These are phyloP conservation scores for Druon quercuslanigerum DNA, from an alignment of 1,140 invertebrate genomes.

Conservation along the genomic window DNA sequence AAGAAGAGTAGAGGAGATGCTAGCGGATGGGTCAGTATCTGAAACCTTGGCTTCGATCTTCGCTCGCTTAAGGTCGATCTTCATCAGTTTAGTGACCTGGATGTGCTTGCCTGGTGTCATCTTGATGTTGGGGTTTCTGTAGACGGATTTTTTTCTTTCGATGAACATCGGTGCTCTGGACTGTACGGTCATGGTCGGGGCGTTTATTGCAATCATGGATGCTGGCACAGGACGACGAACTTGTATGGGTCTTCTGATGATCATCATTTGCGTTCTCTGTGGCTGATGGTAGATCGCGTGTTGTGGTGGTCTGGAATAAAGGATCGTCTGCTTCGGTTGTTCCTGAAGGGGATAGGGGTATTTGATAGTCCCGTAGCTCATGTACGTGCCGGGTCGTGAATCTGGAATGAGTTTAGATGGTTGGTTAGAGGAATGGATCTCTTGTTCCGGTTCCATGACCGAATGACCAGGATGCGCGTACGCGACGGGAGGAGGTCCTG, in stretches of 20 bases:
- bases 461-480: constrained; percentile 33
- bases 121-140: constrained; percentile 51
- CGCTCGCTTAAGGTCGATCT: constrained; percentile 50
- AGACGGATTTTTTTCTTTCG: constrained; percentile 64
- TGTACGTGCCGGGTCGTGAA: constrained; percentile 60
- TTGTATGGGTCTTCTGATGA: constrained; percentile 55
- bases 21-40: constrained; percentile 39
- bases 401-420: constrained; percentile 73
- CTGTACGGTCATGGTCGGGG: constrained; percentile 47
- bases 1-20: constrained; percentile 31
- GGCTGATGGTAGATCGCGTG: constrained; percentile 54
- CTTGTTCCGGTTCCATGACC: constrained; percentile 42
- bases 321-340: constrained; percentile 55
- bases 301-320: constrained; percentile 60
- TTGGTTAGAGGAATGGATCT: constrained; percentile 60
- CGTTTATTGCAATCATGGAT: constrained; percentile 47
- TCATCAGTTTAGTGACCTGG: constrained; percentile 53
- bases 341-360: constrained; percentile 58
- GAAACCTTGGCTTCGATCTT: constrained; percentile 58
- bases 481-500: constrained; percentile 39
- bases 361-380: constrained; percentile 62
- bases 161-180: constrained; percentile 54
- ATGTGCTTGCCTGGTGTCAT: constrained; percentile 46
- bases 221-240: constrained; percentile 56
- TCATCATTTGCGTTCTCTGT: constrained; percentile 59